Evolutionary conservation across 2,888 invertebrate genomes (phyloP), one percentile per base, ranked within the genome.

Genomic region (Hypena proboscidalis): DNA sequence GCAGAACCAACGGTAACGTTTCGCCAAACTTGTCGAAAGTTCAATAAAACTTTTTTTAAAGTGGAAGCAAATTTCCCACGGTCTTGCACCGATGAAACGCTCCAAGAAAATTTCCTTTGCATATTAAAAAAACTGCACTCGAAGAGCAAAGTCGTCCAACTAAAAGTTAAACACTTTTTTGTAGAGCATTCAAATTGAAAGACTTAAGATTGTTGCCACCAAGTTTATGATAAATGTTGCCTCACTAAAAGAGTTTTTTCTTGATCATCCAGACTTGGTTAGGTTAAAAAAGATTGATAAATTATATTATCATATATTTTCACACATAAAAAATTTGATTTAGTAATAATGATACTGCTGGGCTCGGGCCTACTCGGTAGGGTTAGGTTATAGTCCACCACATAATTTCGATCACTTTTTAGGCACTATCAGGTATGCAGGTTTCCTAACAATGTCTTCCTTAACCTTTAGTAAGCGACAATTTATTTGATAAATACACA

Each of bases 91-190:
- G 23, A 56, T 53, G 44, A 63, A 56, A 56, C 32, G 22, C 34
- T 46, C 10, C 33, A 8, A 46, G 37, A 25, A 50, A 63, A 61
- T 39, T 57, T 46, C 51, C 23, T 45, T 39, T 52, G 43, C 46
- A 43, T 58, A 57, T 65, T 61, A 49, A 60, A 57, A 60, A 50
- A 39, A 26, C 17, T 56, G 49, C 58, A 55, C 30, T 26, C 39
- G 43, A 60, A 53, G 53, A 53, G 52, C 53, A 51, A 65, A 63
- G 58, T 58, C 58, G 43, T 63, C 46, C 35, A 58, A 67, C 51
- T 63, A 38, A 35, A 56, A 66, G 53, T 63, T 55, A 60, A 65
- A 60, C 52, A 60, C 48, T 55, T 63, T 49, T 58, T 66, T 58
- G 46, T 52, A 38, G 43, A 33, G 47, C 49, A 50, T 50, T 66